Conservation (phyloP, 2,797 vertebrate genomes). For the Brachymystax lenok region DNA sequence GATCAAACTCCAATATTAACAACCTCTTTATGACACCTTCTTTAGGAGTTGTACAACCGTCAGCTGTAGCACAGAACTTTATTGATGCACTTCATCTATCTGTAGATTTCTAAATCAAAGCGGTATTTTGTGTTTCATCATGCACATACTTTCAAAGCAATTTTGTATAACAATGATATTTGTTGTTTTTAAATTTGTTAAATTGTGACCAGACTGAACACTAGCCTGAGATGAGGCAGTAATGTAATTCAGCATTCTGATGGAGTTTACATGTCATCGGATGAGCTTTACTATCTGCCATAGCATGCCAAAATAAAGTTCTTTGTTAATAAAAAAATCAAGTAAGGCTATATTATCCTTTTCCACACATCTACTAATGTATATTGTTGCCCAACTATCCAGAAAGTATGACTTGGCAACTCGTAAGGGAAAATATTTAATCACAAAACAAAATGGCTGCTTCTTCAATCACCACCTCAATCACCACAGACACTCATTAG, state of each 20-base stretch:
- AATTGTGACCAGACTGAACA: too few relatives aligned
- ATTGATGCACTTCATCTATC: neutral
- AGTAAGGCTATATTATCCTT: neutral
- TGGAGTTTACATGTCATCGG: too few relatives aligned
- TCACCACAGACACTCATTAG: neutral
- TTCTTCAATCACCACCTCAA: neutral
- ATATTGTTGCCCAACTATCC: neutral
- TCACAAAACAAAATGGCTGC: slow-evolving; percentile 35
- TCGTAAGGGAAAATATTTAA: slow-evolving; percentile 5
- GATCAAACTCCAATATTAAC: slow-evolving; percentile 77
- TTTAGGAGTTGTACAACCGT: slow-evolving; percentile 30
- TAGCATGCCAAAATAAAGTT: neutral
- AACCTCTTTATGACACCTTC: slow-evolving; percentile 67
- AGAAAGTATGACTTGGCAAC: neutral
- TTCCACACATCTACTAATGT: neutral
- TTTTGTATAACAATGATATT: neutral
- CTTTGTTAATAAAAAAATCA: neutral
- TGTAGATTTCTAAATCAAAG: neutral
- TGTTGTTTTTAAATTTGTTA: neutral
- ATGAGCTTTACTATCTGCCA: neutral
- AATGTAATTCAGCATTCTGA: too few relatives aligned
- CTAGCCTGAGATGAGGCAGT: too few relatives aligned
- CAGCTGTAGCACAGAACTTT: slow-evolving; percentile 43
- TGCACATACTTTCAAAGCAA: neutral
- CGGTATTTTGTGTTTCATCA: neutral